Evolutionary conservation across 2,797 vertebrate genomes (phyloP).

Genomic region (Selene dorsalis): DNA sequence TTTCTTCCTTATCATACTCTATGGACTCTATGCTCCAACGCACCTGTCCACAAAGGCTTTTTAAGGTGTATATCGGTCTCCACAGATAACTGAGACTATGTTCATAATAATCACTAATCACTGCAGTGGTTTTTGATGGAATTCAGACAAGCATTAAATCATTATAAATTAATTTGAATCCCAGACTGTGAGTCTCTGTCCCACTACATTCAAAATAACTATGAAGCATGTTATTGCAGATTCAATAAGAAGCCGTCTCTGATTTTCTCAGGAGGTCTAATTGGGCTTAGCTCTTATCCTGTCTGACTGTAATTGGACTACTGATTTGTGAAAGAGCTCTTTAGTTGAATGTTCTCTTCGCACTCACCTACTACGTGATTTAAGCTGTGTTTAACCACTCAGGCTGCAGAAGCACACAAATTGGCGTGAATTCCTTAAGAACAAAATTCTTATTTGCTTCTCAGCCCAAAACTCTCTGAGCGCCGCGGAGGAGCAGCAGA

Average conservation of each 20-base stretch:
- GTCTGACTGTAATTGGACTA: constrained; percentile 52
- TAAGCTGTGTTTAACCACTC: constrained; percentile 50
- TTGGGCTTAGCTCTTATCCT: constrained; percentile 44
- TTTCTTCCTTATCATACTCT: no score
- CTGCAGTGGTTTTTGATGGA: constrained; percentile 1
- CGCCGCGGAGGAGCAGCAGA: constrained; percentile 2
- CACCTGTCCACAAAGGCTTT: no score
- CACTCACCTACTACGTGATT: constrained; percentile 50
- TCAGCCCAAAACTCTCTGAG: constrained; percentile 48
- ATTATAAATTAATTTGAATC: constrained; percentile 35
- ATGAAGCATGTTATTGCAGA: constrained; percentile 27
- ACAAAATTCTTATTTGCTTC: constrained; percentile 45
- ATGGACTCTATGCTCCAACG: no score
- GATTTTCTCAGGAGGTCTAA: constrained; percentile 54
- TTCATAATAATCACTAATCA: constrained; percentile 18
- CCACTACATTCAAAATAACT: constrained; percentile 41
- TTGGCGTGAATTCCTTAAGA: constrained; percentile 44
- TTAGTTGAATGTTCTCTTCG: constrained; percentile 35
- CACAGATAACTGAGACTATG: no score
- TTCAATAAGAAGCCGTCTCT: constrained; percentile 34
- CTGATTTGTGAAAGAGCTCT: constrained; percentile 43
- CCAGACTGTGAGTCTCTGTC: constrained; percentile 37
- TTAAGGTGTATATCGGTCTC: no score
- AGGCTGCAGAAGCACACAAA: constrained; percentile 19
- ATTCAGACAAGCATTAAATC: constrained; percentile 30